phyloP scores from a whole-genome alignment of 30 jellyfish, hydroid and myxozoan genomes.

The Phacellophora camtschatica region DNA sequence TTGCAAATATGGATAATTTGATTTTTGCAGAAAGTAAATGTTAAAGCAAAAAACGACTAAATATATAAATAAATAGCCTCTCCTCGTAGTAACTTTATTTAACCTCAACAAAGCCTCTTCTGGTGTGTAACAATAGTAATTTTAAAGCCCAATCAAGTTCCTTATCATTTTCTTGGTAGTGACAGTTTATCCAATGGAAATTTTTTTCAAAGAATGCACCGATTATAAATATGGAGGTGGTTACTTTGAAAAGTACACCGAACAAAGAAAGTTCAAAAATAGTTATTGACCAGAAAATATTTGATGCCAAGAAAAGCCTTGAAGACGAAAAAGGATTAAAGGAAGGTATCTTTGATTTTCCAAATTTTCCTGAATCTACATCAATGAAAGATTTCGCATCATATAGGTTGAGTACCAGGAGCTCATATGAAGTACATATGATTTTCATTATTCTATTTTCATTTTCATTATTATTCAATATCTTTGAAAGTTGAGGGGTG shows the following conservation, averaged over 20 bases:
- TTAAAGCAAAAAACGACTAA: background rate
- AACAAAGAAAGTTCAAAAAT: background rate
- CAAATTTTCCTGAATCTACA: background rate
- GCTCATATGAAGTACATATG: background rate
- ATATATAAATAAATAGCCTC: background rate
- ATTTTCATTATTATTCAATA: too few species aligned
- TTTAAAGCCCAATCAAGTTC: background rate
- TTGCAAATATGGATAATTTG: too few species aligned
- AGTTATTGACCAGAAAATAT: background rate
- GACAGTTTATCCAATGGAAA: background rate
- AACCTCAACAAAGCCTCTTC: background rate
- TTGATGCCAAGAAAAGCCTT: background rate
- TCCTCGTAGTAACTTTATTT: background rate
- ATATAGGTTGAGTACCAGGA: background rate
- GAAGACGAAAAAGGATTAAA: background rate
- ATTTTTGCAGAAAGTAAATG: background rate
- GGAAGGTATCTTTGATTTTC: background rate
- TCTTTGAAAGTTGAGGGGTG: too few species aligned
- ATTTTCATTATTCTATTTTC: too few species aligned
- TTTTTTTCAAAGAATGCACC: background rate
- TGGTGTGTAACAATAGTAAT: background rate
- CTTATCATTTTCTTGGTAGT: background rate
- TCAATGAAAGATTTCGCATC: background rate
- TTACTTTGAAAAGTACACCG: background rate
- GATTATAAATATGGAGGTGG: background rate